Conservation (phyloP, 2,113 vertebrate genomes). For the Candoia aspera region DNA sequence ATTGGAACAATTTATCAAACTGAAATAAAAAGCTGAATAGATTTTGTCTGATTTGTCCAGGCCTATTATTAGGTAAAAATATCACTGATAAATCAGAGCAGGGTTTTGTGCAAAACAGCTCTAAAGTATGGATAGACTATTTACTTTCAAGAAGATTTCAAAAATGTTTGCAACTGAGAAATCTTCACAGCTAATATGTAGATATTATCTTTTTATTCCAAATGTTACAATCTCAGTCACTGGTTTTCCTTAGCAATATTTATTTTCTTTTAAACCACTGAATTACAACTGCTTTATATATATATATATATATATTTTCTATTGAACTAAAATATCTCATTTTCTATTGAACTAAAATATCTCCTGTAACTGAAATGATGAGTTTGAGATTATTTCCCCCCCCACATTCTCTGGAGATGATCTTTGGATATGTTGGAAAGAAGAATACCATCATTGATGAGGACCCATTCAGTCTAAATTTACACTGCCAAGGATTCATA, state of each 20-base stretch:
- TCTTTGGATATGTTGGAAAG: not conserved
- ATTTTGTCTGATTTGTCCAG: no score
- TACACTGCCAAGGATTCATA: not conserved
- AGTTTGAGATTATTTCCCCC: not conserved
- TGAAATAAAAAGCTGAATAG: no score
- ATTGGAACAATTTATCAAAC: no score
- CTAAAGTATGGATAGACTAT: not conserved
- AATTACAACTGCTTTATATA: no score
- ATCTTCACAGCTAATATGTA: not conserved
- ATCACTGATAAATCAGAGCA: not conserved
- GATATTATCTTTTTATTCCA: not conserved
- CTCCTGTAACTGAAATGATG: not conserved
- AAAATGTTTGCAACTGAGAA: not conserved
- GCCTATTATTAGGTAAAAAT: not conserved
- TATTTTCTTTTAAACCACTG: not conserved
- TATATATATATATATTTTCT: no score
- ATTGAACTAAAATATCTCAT: not conserved
- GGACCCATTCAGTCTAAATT: not conserved
- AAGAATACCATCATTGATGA: not conserved
- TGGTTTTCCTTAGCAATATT: fast-evolving
- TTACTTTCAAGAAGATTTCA: not conserved
- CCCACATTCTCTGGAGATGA: not conserved
- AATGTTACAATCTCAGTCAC: not conserved
- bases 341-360: not conserved
- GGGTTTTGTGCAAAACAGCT: not conserved